Evolutionary conservation across 1,140 invertebrate genomes (phyloP), one percentile per base, ranked within the genome.

Genomic region (Atta colombica): DNA sequence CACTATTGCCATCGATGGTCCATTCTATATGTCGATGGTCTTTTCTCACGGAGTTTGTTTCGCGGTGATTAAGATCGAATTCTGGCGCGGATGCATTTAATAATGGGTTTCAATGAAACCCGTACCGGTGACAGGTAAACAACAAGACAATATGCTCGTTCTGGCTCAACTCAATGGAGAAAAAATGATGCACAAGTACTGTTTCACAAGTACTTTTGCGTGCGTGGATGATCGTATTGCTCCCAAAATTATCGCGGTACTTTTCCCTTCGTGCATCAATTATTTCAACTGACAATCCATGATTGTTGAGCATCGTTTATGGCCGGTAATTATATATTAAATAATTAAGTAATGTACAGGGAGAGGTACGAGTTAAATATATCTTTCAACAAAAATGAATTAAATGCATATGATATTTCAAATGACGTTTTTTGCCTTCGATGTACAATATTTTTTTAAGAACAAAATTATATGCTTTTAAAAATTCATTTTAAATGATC

Each of bases 91-190:
- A 60, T 69, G 31, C 80, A 18, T 72, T 25, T 61, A 61, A 49
- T 61, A 68, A 68, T 35, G n/a, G 77, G 28, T 31, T 72, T 82
- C 49, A 49, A 61, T 60, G 31, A 63, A 61, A 82, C 14, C 25
- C 68, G 39, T 72, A 66, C 21, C 78, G 39, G 12, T 61, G 80
- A 72, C 68, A 49, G 51, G 10, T 53, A 58, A 82, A 72, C 53
- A 72, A 51, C 39, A 0, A 18, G 16, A 53, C 14, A 39, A 39
- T 4, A n/a, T 16, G 18, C 5, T 45, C 2, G 8, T n/a, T 5
- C 28, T 4, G 49, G 28, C 77, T 25, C 28, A 28, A 6, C 77
- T 25, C 28, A 28, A 6, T 10, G 14, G 31, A 39, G 7, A 18
- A 68, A 49, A 55, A 80, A n/a, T 7, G 6, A 3, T 39, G 63